Conservation (phyloP, 2,888 invertebrate genomes). For the Petrolisthes cinctipes region DNA sequence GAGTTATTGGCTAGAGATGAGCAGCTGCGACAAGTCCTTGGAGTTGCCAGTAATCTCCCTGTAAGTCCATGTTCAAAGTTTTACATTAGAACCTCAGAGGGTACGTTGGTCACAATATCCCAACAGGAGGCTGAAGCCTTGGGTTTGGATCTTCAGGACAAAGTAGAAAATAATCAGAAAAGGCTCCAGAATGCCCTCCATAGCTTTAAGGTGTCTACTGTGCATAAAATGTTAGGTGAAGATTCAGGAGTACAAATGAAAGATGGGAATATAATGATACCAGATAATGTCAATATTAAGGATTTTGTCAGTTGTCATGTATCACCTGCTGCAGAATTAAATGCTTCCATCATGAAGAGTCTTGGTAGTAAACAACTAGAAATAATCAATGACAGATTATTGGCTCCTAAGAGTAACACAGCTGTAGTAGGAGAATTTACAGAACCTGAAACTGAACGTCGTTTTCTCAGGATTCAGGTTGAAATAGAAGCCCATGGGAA, state of each 20-base stretch:
- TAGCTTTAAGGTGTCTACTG: neutral
- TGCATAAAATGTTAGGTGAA: neutral
- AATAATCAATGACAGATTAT: neutral
- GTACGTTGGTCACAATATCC: constrained; percentile 39
- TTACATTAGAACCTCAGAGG: constrained; percentile 47
- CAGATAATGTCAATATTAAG: constrained; percentile 43
- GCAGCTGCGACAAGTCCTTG: constrained; percentile 36
- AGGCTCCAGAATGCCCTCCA: constrained; percentile 28
- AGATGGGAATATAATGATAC: constrained; percentile 21
- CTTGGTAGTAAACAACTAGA: neutral
- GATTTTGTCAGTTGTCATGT: constrained; percentile 52
- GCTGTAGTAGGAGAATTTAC: constrained; percentile 36
- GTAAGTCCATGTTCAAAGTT: constrained; percentile 13
- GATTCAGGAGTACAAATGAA: neutral
- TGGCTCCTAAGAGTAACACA: constrained; percentile 35
- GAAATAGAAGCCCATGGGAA: constrained; percentile 17
- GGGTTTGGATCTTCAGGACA: constrained; percentile 40
- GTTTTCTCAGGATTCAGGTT: constrained; percentile 35
- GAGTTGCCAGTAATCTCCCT: constrained; percentile 11
- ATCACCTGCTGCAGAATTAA: constrained; percentile 34
- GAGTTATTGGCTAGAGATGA: constrained; percentile 48
- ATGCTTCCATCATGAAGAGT: constrained; percentile 38
- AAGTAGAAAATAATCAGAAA: constrained; percentile 43
- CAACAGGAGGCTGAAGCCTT: constrained; percentile 31
- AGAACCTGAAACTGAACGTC: constrained; percentile 15